Base-by-base conservation (phyloP, 2,888 invertebrate genomes). In the Frankliniella fusca region DNA sequence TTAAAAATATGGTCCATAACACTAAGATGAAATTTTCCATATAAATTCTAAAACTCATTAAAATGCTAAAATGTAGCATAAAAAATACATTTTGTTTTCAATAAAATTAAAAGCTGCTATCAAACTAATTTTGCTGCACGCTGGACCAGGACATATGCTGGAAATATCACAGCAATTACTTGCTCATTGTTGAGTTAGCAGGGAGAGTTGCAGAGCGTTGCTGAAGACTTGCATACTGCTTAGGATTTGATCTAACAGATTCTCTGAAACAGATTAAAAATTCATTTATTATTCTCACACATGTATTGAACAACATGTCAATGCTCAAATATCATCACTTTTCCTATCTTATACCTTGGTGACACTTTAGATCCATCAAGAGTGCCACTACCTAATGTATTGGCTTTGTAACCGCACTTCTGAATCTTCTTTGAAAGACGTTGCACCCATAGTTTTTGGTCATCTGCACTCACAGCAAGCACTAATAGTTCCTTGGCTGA, bases 391-490 rank as follows among this genome's bases (percentile, higher is more conserved):
- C 70, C 70, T 84, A 87, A 88, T 85, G 92, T 93, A 87, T 94
- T 95, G 86, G 96, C 93, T 91, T 96, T 94, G 91, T 95, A 97
- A 85, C 97, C 97, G 90, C 94, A 93, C 88, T 96, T 95, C 90
- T 96, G 95, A 88, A 98, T 96, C 90, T 96, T 95, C 87, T 95
- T 94, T 87, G 95, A 94, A 83, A 98, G 92, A 85, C 96, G 92
- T 85, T 93, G 92, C 85, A 98, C 97, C 98, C 98, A 99, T 87
- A 93, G 92, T 86, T 95, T 94, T 90, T 98, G 98, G 85, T 96
- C 96, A 85, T 96, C 96, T 84, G 92, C 91, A 84, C 93, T 93
- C 82, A 93, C 91, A 83, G 98, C 97, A 87, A 98, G 91, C 86
- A 98, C 90, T 85, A 99, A 91, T 89, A 99, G 91, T 89, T 99